These are phyloP conservation scores for Adrianichthys oophorus DNA, from an alignment of 2,797 vertebrate species.

Conservation along the genomic window DNA sequence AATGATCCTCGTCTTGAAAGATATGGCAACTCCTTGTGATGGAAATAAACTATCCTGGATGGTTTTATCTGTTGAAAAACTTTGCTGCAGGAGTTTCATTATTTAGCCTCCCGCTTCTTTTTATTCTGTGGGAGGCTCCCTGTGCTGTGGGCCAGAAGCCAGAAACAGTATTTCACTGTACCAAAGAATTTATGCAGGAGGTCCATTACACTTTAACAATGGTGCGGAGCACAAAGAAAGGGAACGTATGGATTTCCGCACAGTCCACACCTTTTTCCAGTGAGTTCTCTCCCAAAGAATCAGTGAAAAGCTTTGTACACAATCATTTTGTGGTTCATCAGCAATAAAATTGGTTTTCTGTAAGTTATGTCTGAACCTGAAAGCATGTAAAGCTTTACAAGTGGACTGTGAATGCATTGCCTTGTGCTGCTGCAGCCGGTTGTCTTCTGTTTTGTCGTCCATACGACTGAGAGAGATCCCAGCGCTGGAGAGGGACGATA, in stretches of 20 bases:
- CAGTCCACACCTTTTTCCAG: constrained; percentile 20
- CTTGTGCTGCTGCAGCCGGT: constrained; percentile 88
- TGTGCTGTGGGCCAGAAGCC: constrained; percentile 33
- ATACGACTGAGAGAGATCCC: constrained; percentile 87
- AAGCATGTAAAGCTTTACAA: neutral
- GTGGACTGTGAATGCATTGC: constrained; percentile 52
- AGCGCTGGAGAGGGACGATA: constrained; percentile 86
- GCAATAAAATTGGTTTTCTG: neutral
- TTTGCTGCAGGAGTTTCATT: constrained; percentile 25
- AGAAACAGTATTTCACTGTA: constrained; percentile 34
- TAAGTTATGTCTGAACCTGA: neutral
- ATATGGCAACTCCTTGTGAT: neutral
- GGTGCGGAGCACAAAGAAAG: constrained; percentile 23
- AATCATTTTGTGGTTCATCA: neutral
- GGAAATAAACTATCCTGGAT: neutral
- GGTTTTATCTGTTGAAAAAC: constrained; percentile 21
- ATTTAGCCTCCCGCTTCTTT: constrained; percentile 37
- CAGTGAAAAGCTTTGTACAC: constrained; percentile 1
- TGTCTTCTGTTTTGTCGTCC: constrained; percentile 90
- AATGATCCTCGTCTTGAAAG: neutral
- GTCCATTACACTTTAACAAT: constrained; percentile 40
- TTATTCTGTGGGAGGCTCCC: constrained; percentile 36
- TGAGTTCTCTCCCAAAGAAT: constrained; percentile 5
- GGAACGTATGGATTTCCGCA: constrained; percentile 7
- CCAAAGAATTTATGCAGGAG: constrained; percentile 43